Conservation (phyloP, 1,140 invertebrate species). For the Drosophila arawakana region DNA sequence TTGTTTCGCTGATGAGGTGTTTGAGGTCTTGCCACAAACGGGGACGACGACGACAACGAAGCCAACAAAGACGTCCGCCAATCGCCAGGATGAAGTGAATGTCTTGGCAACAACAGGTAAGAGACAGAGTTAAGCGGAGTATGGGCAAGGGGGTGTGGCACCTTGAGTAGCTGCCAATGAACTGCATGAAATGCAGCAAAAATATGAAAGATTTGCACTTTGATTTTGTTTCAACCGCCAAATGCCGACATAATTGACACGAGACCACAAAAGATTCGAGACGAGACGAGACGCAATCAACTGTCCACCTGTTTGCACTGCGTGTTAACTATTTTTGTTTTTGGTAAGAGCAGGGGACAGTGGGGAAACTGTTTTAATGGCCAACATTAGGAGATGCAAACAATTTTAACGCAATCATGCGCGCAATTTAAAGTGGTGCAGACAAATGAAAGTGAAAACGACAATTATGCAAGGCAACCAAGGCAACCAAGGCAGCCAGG, state of each 20-base stretch:
- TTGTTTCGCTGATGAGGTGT: constrained; percentile 55
- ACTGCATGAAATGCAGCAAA: constrained; percentile 61
- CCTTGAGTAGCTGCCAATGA: constrained; percentile 36
- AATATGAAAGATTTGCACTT: constrained; percentile 80
- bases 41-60: constrained; percentile 25
- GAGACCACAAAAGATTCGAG: constrained; percentile 32
- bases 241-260: constrained; percentile 76
- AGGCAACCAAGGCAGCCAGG: constrained; percentile 46
- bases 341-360: background rate
- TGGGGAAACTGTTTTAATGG: constrained; percentile 65
- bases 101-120: constrained; percentile 69
- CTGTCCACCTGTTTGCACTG: constrained; percentile 23
- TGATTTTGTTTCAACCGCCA: constrained; percentile 71
- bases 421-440: constrained; percentile 78
- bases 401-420: constrained; percentile 83
- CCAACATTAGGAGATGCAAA: constrained; percentile 79
- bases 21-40: constrained; percentile 70
- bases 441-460: constrained; percentile 79
- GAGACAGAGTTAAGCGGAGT: background rate
- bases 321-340: background rate
- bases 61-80: constrained; percentile 22
- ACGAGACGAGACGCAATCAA: constrained; percentile 17
- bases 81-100: constrained; percentile 73
- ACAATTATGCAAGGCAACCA: constrained; percentile 74
- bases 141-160: background rate